Percentiles rank a stretch among this genome's conserved stretches.
Conservation (phyloP, 1,140 invertebrate species). For the Drosophila novamexicana region DNA sequence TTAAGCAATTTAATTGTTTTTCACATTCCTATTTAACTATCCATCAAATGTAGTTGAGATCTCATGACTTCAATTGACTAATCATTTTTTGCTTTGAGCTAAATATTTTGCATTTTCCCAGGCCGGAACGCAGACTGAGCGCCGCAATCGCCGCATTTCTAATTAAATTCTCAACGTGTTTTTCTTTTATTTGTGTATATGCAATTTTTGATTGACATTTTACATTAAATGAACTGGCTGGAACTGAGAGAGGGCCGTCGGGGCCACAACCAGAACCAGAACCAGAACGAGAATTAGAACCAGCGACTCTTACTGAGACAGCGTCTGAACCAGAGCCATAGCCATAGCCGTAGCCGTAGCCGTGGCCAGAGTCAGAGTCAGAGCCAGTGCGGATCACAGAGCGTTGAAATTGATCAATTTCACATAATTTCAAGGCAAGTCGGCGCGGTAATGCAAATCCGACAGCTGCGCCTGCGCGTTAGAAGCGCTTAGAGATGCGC, state of each 20-base stretch:
- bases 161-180: conserved; percentile 78
- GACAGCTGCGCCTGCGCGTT: conserved; percentile 78
- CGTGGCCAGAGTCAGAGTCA: neutral
- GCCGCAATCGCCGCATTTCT: conserved; percentile 59
- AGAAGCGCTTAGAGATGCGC: conserved; percentile 61
- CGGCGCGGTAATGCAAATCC: conserved; percentile 80
- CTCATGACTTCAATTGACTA: conserved; percentile 65
- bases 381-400: conserved; percentile 29
- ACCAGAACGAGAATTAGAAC: neutral
- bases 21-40: neutral
- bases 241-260: neutral
- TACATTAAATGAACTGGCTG: conserved; percentile 70
- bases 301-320: neutral
- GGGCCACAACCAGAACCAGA: conserved; percentile 8
- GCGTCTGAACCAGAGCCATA: neutral
- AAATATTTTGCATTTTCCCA: conserved; percentile 67
- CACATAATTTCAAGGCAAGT: conserved; percentile 82
- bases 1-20: neutral
- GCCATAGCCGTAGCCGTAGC: conserved; percentile 11
- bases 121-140: conserved; percentile 22
- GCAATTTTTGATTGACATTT: conserved; percentile 82
- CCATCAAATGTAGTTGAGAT: conserved; percentile 22
- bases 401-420: conserved; percentile 83
- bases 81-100: conserved; percentile 24
- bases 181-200: conserved; percentile 53